These are phyloP conservation scores for Cephalopterus ornatus DNA, from an alignment of 2,113 vertebrate genomes.

Conservation along the genomic window DNA sequence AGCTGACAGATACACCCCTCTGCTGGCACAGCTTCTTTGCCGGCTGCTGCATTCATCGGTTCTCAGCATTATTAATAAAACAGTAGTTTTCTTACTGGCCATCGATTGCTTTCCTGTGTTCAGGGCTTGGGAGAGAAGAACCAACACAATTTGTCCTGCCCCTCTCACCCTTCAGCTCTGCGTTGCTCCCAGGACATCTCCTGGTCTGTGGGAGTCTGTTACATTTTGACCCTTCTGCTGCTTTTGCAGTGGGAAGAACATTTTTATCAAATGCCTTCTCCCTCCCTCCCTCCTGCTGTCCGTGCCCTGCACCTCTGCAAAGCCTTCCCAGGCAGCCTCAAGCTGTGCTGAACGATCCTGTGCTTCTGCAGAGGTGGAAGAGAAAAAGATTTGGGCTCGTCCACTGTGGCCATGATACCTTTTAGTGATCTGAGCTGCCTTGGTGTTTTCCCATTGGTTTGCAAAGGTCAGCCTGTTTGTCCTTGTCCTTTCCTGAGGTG, in stretches of 20 bases:
- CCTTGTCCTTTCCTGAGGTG: background rate
- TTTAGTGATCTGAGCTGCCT: background rate
- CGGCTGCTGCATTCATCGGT: background rate
- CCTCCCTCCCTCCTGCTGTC: background rate
- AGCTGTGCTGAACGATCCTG: background rate
- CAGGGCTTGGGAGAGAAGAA: background rate
- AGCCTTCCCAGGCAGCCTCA: background rate
- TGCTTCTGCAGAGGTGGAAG: background rate
- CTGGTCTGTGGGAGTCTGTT: background rate
- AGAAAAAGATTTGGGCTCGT: background rate
- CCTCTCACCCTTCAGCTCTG: background rate
- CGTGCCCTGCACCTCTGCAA: background rate
- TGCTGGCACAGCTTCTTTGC: conserved; percentile 11
- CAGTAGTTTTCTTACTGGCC: background rate
- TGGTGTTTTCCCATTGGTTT: background rate
- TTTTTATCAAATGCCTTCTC: background rate
- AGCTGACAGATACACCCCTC: background rate
- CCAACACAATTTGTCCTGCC: background rate
- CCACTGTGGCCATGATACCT: background rate
- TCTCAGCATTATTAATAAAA: conserved; percentile 35
- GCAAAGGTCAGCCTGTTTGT: background rate
- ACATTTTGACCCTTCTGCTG: background rate
- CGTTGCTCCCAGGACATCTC: background rate
- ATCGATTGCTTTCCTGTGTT: background rate
- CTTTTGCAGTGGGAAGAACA: background rate